Evolutionary conservation across 64 coral and sea anemone genomes (phyloP), one percentile per base, ranked within the genome.

Genomic region (Montipora sp.): DNA sequence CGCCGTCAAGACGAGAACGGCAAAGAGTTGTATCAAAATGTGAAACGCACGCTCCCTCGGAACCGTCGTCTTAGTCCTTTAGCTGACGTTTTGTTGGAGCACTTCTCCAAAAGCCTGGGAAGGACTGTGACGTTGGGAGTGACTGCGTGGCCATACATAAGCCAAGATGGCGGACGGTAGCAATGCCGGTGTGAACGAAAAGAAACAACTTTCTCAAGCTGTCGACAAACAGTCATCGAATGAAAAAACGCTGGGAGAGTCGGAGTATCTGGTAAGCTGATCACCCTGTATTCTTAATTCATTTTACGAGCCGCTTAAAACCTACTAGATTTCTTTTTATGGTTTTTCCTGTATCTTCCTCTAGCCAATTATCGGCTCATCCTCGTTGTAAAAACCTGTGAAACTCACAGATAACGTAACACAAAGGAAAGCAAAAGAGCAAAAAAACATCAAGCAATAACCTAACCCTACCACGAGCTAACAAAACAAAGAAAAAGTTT

Each of bases 141-240:
- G 90, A 53, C 90, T 92, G 90, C 90, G 90, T 92, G 90, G 90
- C 90, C 72, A 57, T 59, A 70, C 24, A 18, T 58, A 77, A 71
- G 68, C 22, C 80, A 92, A 92, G 58, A 92, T 92, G 90, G 90
- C 90, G 79, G 90, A 92, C 71, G 72, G 47, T 51, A 75, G 60
- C 73, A 3, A 55, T 77, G 53, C 71, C 70, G 66, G 19, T 23
- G 2, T 10, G 43, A 84, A 36, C 51, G 74, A 48, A 23, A 65
- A 60, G 22, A 92, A 92, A 66, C 57, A 7, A 75, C 44, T 18
- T 45, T 23, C 27, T 47, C 67, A 45, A 48, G 73, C 27, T 24
- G 80, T 57, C 10, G 19, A 7, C 60, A 63, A 19, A 23, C 51
- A 59, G 19, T 15, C 20, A 77, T 63, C 75, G 12, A 18, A 47